Evolutionary conservation across 2,113 vertebrate species (phyloP).

Genomic region (Neomonachus schauinslandi): DNA sequence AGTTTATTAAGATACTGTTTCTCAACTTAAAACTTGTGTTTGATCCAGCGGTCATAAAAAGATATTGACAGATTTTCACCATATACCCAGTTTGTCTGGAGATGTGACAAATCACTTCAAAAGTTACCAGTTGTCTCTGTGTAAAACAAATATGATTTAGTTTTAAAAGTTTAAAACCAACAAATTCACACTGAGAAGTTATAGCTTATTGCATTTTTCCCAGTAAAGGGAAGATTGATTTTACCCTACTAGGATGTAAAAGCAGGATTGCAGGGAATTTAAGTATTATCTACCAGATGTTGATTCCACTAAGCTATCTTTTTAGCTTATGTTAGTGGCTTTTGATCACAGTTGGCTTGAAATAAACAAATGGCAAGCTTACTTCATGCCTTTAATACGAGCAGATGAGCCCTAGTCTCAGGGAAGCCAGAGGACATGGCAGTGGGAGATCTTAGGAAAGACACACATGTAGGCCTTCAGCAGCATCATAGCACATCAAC

Average conservation of each 20-base stretch:
- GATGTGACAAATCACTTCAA: not conserved
- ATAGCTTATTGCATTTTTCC: slow-evolving; percentile 47
- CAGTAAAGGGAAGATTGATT: slow-evolving; percentile 72
- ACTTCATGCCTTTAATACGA: not conserved
- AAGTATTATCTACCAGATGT: slow-evolving; percentile 71
- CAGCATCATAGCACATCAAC: not conserved
- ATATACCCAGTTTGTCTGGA: not conserved
- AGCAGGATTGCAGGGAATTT: slow-evolving; percentile 64
- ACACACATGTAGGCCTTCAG: fast-evolving
- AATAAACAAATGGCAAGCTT: slow-evolving; percentile 59
- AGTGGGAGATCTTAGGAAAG: fast-evolving
- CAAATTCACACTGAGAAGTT: slow-evolving; percentile 49
- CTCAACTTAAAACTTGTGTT: not conserved
- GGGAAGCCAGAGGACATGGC: not conserved
- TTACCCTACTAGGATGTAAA: slow-evolving; percentile 60
- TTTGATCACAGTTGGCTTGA: slow-evolving; percentile 70
- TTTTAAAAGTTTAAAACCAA: slow-evolving; percentile 51
- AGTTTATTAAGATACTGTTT: not conserved
- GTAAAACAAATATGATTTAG: slow-evolving; percentile 48
- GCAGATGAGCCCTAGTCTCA: not conserved
- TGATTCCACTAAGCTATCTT: slow-evolving; percentile 55
- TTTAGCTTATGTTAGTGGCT: slow-evolving; percentile 59
- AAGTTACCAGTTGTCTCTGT: not conserved
- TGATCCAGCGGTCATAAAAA: not conserved
- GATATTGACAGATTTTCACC: not conserved